Percentiles rank a stretch among this genome's conserved stretches.
Evolutionary conservation across 2,113 vertebrate species (phyloP).

Genomic region (Malurus cyaneus): DNA sequence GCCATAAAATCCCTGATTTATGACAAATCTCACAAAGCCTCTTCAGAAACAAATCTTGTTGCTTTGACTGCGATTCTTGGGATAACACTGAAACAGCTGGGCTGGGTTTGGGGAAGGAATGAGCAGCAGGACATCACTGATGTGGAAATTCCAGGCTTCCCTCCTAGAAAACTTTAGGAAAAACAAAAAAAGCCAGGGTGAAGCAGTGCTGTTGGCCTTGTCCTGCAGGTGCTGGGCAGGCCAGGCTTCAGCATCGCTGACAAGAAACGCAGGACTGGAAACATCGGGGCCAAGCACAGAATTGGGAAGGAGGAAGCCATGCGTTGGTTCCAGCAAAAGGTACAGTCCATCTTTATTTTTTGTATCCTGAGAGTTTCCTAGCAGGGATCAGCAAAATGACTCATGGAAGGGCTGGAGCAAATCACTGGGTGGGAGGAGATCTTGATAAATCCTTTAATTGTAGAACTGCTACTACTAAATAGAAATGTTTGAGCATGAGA

Average conservation of each 20-base stretch:
- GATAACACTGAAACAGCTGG: background rate
- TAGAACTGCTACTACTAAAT: rapidly evolving
- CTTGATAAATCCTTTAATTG: rapidly evolving
- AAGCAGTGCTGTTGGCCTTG: background rate
- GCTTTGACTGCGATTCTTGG: background rate
- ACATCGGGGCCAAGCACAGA: constrained; percentile 95
- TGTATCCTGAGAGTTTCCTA: background rate
- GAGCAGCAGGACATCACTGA: background rate
- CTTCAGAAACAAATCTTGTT: background rate
- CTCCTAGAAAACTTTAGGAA: background rate
- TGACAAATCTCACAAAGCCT: background rate
- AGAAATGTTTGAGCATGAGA: rapidly evolving
- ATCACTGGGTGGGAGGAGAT: background rate
- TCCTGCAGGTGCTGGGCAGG: constrained; percentile 90
- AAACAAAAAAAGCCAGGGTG: rapidly evolving
- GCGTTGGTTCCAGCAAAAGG: constrained; percentile 99
- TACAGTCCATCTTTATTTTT: constrained; percentile 8
- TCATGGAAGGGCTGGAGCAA: rapidly evolving
- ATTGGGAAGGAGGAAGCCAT: constrained; percentile 98
- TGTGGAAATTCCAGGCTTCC: background rate
- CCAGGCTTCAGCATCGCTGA: constrained; percentile 98
- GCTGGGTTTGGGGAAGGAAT: background rate
- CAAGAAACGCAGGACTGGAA: constrained; percentile 94
- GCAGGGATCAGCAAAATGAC: background rate
- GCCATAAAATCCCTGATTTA: background rate